A percentile compares a stretch with the other conserved stretches of the same genome.
phyloP scores from a whole-genome alignment of 1,140 invertebrate species.

The Stegodyphus dumicola region DNA sequence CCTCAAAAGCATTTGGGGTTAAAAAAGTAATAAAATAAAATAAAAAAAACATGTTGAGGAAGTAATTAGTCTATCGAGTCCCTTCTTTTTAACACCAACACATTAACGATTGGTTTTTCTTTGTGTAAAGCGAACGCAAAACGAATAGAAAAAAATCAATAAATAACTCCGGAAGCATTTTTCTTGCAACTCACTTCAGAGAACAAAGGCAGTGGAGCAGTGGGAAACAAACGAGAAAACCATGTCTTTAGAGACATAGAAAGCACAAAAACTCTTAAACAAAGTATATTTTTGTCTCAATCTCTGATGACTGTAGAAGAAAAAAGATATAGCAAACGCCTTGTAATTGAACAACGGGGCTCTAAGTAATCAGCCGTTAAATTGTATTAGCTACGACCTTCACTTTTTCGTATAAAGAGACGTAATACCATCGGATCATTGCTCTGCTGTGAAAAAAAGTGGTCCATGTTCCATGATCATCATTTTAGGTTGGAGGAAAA shows the following conservation, averaged over 20 bases:
- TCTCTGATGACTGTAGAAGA: conserved; percentile 17
- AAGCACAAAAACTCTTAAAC: conserved; percentile 23
- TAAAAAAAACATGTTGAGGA: conserved; percentile 2
- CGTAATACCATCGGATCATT: conserved; percentile 18
- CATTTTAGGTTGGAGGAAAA: too few species aligned
- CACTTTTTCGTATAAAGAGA: conserved; percentile 42
- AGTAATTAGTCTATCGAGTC: conserved; percentile 29
- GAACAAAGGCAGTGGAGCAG: neutral
- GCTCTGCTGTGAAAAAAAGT: neutral
- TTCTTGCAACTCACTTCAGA: neutral
- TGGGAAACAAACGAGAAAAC: neutral
- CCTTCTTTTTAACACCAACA: conserved; percentile 16
- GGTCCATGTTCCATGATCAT: too few species aligned
- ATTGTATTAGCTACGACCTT: conserved; percentile 42
- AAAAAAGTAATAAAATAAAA: too few species aligned
- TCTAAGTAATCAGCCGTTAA: conserved; percentile 43
- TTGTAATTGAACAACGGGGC: conserved; percentile 32
- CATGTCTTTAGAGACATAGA: neutral
- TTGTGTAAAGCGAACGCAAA: neutral
- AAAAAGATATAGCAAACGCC: neutral
- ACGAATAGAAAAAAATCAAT: neutral
- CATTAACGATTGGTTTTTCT: conserved; percentile 2
- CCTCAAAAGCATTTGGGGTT: too few species aligned
- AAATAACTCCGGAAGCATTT: neutral
- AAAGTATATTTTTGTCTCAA: conserved; percentile 41